phyloP scores from a whole-genome alignment of 2,113 vertebrate genomes.

The Rhodinocichla rosea region DNA sequence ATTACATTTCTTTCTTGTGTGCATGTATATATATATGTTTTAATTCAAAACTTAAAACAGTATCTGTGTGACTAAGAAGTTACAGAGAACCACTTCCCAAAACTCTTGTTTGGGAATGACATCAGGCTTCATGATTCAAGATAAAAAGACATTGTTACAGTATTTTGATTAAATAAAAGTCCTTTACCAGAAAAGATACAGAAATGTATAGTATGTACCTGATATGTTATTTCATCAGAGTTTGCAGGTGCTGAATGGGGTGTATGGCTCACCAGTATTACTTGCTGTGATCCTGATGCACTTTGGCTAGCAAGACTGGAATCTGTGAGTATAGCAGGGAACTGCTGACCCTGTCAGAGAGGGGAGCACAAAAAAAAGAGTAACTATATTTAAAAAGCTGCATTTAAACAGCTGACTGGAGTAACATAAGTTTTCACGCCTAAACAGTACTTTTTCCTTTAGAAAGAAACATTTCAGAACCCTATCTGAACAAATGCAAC shows the following conservation, averaged over 20 bases:
- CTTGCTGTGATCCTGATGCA: conserved; percentile 78
- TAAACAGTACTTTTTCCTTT: not conserved
- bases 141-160: not conserved
- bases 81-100: not conserved
- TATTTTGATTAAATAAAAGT: not conserved
- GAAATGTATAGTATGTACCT: conserved; percentile 52
- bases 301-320: conserved; percentile 77
- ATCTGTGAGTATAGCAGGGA: conserved; percentile 86
- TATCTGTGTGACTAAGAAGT: not conserved
- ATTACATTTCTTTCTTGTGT: not conserved
- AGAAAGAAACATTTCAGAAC: not conserved
- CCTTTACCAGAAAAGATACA: not conserved
- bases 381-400: not conserved
- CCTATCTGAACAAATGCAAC: not conserved
- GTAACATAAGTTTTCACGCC: not conserved
- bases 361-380: not conserved
- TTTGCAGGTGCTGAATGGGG: conserved; percentile 66
- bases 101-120: not conserved
- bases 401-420: not conserved
- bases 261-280: conserved; percentile 89
- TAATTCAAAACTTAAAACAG: not conserved
- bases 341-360: conserved; percentile 82
- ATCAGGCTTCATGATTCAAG: not conserved
- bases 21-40: not conserved
- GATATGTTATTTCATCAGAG: conserved; percentile 73